Conservation (phyloP, 2,888 invertebrate species). For the Philereme vetulata region DNA sequence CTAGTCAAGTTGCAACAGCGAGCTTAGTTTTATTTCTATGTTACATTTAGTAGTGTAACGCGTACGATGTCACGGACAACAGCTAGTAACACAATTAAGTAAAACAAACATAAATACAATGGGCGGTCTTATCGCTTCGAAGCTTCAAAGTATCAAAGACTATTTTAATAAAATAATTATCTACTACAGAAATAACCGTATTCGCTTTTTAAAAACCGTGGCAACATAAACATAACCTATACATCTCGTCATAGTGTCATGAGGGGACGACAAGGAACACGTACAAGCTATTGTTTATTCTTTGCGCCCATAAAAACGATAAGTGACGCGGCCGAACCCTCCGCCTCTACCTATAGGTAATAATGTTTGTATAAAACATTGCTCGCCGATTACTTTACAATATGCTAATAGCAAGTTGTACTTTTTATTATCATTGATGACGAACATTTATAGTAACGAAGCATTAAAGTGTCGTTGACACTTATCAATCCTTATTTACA, state of each 20-base stretch:
- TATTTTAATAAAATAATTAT: no score
- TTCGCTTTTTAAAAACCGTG: no score
- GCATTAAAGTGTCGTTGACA: slow-evolving; percentile 26
- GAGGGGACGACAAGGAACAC: slow-evolving; percentile 12
- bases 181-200: no score
- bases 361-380: slow-evolving; percentile 19
- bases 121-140: no score
- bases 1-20: no score
- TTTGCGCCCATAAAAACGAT: slow-evolving; percentile 19
- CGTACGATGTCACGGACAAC: no score
- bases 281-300: slow-evolving; percentile 11
- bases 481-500: slow-evolving; percentile 19
- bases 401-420: slow-evolving; percentile 31
- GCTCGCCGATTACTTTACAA: slow-evolving; percentile 17
- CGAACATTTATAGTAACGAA: slow-evolving; percentile 17
- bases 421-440: slow-evolving; percentile 27
- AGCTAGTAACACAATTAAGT: no score
- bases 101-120: no score
- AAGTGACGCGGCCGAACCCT: slow-evolving; percentile 12
- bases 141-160: no score
- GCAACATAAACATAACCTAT: not conserved
- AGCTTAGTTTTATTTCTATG: no score
- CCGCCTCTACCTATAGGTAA: slow-evolving; percentile 8
- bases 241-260: slow-evolving; percentile 11
- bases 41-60: no score